phyloP scores from a whole-genome alignment of 2,888 invertebrate species.

The Odontomyia ornata region DNA sequence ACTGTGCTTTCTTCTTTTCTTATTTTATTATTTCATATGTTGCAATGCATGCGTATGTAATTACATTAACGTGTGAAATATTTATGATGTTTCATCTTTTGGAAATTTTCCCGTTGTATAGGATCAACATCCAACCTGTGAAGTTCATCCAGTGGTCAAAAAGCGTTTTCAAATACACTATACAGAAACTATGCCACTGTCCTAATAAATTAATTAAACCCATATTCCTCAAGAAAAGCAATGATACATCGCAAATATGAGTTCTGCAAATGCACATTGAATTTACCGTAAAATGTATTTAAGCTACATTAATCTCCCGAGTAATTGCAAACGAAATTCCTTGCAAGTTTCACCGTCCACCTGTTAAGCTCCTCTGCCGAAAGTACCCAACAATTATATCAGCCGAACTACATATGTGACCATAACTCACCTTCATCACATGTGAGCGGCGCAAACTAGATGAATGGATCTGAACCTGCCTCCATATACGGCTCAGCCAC shows the following conservation, averaged over 20 bases:
- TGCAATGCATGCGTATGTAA: not conserved
- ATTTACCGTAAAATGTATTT: too few relatives aligned
- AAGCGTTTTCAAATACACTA: not conserved
- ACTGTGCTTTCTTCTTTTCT: not conserved
- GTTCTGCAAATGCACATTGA: too few relatives aligned
- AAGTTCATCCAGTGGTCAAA: not conserved
- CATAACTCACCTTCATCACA: not conserved
- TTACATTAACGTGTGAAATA: conserved; percentile 33
- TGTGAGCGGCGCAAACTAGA: not conserved
- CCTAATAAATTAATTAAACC: not conserved
- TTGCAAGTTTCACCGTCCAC: not conserved
- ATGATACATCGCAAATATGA: not conserved
- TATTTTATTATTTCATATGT: conserved; percentile 2
- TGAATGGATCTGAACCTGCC: not conserved
- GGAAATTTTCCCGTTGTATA: conserved; percentile 21
- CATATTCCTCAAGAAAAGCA: not conserved
- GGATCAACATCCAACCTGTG: not conserved
- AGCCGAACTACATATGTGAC: not conserved
- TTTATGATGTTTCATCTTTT: conserved; percentile 14
- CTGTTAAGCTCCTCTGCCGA: not conserved
- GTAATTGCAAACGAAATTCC: too few relatives aligned
- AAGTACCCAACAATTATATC: not conserved
- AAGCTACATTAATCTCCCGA: too few relatives aligned
- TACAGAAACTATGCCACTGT: not conserved
- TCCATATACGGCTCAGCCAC: not conserved